Percentiles rank a stretch among this genome's conserved stretches.
Evolutionary conservation across 2,888 invertebrate species (phyloP).

Genomic region (Polymixis flavicincta): DNA sequence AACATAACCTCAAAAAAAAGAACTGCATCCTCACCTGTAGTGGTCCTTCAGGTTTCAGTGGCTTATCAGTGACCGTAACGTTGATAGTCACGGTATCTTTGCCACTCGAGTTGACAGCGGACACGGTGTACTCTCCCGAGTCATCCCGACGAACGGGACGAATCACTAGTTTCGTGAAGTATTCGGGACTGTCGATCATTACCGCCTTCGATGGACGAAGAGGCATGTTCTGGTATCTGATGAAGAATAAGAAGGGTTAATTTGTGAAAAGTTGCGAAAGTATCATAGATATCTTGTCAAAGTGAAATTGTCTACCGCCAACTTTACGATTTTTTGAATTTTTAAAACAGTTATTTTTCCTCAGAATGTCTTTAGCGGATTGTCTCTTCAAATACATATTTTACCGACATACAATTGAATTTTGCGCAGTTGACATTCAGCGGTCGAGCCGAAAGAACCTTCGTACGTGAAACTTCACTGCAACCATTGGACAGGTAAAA

Average conservation of each 20-base stretch:
- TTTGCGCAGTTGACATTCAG: background rate
- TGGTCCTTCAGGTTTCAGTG: conserved; percentile 96
- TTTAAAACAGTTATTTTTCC: too few species aligned
- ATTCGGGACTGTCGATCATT: conserved; percentile 95
- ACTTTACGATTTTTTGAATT: too few species aligned
- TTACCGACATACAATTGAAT: background rate
- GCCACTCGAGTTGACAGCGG: conserved; percentile 96
- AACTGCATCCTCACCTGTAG: conserved; percentile 91
- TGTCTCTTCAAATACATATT: background rate
- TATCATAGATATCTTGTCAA: background rate
- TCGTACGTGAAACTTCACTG: too few species aligned
- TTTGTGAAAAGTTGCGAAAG: background rate
- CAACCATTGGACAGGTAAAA: too few species aligned
- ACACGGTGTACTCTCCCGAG: conserved; percentile 96
- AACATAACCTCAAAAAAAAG: background rate
- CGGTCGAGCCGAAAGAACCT: too few species aligned
- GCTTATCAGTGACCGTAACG: conserved; percentile 96
- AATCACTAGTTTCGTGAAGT: conserved; percentile 96
- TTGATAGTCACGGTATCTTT: conserved; percentile 95
- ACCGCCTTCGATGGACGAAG: conserved; percentile 93
- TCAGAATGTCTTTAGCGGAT: background rate
- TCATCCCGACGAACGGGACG: conserved; percentile 95
- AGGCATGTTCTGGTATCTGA: conserved; percentile 94
- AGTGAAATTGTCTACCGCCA: background rate
- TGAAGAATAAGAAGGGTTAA: background rate